These are phyloP conservation scores for Drosophila tropicalis DNA, from an alignment of 1,140 invertebrate species.

Conservation along the genomic window DNA sequence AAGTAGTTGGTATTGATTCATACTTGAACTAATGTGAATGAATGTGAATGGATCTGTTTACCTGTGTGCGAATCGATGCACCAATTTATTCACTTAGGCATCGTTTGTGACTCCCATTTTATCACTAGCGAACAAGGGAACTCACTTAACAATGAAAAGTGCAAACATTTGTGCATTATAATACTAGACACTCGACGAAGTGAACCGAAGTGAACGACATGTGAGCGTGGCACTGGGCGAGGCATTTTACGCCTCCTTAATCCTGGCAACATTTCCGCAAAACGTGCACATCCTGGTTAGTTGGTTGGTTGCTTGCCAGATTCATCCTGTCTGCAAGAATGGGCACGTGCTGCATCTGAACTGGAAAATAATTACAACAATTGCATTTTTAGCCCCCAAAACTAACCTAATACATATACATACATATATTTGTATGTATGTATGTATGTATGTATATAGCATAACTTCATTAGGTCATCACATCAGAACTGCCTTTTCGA, in stretches of 20 bases:
- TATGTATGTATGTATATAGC: no score
- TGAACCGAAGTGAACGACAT: background rate
- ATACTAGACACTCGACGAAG: slow-evolving; percentile 3
- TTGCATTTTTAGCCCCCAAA: slow-evolving; percentile 61
- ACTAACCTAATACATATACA: no score
- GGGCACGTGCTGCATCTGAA: slow-evolving; percentile 59
- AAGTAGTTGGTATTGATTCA: no score
- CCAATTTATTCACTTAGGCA: background rate
- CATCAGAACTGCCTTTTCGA: slow-evolving; percentile 38
- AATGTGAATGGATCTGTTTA: no score
- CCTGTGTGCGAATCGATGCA: background rate
- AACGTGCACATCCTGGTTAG: slow-evolving; percentile 45
- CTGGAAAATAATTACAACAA: slow-evolving; percentile 70
- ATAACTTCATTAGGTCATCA: slow-evolving; percentile 27
- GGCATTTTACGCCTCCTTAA: slow-evolving; percentile 55
- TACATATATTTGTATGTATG: no score
- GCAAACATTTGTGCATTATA: slow-evolving; percentile 61
- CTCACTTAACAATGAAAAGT: slow-evolving; percentile 58
- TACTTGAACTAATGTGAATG: no score
- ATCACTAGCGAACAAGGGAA: slow-evolving; percentile 32
- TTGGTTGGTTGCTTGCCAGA: background rate
- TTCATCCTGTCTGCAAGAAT: background rate
- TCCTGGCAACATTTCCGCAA: slow-evolving; percentile 52
- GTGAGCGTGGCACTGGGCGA: background rate
- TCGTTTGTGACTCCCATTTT: background rate